Evolutionary conservation across 1,140 invertebrate species (phyloP).

Genomic region (Calosoma granatense): DNA sequence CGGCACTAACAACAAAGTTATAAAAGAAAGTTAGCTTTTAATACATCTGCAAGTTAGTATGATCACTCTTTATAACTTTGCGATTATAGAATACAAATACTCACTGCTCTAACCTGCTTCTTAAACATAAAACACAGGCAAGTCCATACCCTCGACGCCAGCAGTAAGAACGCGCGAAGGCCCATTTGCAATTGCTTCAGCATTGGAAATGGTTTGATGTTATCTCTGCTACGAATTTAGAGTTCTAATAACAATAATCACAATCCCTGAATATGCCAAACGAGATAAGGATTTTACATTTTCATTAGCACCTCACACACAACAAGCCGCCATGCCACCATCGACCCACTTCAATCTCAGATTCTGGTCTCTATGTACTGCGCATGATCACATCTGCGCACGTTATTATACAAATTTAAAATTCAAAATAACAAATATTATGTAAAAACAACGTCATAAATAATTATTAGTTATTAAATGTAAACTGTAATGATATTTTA

Average conservation of each 20-base stretch:
- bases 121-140: conserved; percentile 94
- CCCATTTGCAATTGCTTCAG: conserved; percentile 95
- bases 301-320: not conserved
- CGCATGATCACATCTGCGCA: too few species aligned
- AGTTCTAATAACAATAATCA: not conserved
- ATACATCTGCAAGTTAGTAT: conserved; percentile 11
- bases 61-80: too few species aligned
- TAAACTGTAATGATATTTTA: too few species aligned
- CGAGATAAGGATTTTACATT: conserved; percentile 9
- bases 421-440: too few species aligned
- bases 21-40: not conserved
- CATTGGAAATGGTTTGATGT: conserved; percentile 48
- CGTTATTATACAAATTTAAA: too few species aligned
- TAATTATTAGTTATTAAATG: too few species aligned
- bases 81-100: conserved; percentile 39
- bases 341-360: conserved; percentile 15
- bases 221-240: not conserved
- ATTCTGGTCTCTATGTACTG: too few species aligned
- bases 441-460: too few species aligned
- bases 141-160: conserved; percentile 95
- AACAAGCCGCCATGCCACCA: conserved; percentile 11
- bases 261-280: not conserved
- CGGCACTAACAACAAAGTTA: not conserved
- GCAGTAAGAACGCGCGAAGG: conserved; percentile 86
- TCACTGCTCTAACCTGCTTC: conserved; percentile 91